Percentiles rank a stretch among this genome's conserved stretches.
Conservation (phyloP, 2,113 vertebrate genomes). For the Bolborhynchus lineola region DNA sequence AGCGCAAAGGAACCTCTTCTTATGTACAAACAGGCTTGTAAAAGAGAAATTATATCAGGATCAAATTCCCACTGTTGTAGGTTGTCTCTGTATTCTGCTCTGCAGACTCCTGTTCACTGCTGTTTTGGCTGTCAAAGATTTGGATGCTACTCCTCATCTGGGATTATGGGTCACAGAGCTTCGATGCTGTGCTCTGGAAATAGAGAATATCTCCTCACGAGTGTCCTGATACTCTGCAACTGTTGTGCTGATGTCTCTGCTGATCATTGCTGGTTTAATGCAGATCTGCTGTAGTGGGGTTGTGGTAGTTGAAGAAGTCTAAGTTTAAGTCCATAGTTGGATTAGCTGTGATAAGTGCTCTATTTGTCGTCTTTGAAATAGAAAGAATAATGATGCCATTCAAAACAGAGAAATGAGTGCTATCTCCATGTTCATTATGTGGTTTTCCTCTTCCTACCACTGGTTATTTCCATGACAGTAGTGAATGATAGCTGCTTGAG, state of each 20-base stretch:
- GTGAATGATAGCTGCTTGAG: not conserved
- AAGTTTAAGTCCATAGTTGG: not conserved
- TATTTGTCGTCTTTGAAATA: not conserved
- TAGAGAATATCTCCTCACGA: no score
- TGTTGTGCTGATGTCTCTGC: not conserved
- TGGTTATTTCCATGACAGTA: not conserved
- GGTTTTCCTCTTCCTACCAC: not conserved
- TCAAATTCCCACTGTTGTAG: not conserved
- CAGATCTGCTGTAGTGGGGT: not conserved
- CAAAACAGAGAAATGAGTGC: not conserved
- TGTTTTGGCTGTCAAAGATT: not conserved
- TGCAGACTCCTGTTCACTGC: not conserved
- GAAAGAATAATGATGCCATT: not conserved
- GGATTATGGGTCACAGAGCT: not conserved
- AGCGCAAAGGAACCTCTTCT: not conserved
- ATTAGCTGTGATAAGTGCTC: not conserved
- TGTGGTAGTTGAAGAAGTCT: not conserved
- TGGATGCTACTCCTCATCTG: not conserved
- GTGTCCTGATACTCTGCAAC: not conserved
- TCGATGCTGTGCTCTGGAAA: not conserved
- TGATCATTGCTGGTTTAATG: not conserved
- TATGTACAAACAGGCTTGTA: rapidly evolving
- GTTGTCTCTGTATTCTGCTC: not conserved
- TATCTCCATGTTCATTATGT: not conserved
- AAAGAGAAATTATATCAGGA: not conserved